Percentiles rank a stretch among this genome's conserved stretches.
These are phyloP conservation scores for Cyaniris semiargus DNA, from an alignment of 2,888 invertebrate genomes.

Conservation along the genomic window DNA sequence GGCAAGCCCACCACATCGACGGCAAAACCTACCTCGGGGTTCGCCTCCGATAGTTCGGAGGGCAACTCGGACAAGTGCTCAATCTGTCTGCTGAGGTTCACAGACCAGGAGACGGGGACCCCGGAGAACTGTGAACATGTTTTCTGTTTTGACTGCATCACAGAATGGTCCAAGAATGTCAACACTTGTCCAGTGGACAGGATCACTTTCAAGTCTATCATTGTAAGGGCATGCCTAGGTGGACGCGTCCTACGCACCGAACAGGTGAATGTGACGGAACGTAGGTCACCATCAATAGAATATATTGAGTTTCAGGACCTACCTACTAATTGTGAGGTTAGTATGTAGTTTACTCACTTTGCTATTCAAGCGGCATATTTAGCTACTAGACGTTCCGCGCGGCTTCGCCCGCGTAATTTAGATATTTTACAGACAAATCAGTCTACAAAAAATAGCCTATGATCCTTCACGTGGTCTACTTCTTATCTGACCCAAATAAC, in stretches of 20 bases:
- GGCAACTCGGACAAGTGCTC: conserved; percentile 92
- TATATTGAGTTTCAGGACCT: conserved; percentile 80
- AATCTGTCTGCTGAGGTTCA: conserved; percentile 90
- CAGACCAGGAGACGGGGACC: conserved; percentile 89
- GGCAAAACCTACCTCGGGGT: conserved; percentile 54
- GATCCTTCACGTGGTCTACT: too few species aligned
- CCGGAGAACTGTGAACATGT: conserved; percentile 93
- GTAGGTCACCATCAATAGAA: conserved; percentile 75
- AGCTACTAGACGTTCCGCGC: too few species aligned
- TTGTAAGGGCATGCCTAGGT: conserved; percentile 85
- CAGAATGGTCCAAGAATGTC: conserved; percentile 96
- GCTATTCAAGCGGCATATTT: too few species aligned
- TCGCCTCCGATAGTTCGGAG: conserved; percentile 83
- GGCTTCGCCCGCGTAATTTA: too few species aligned
- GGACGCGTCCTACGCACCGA: conserved; percentile 85
- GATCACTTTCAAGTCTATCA: conserved; percentile 87
- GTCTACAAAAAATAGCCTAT: too few species aligned
- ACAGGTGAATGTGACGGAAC: conserved; percentile 79
- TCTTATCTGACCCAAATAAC: too few species aligned
- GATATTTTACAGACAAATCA: too few species aligned
- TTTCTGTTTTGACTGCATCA: conserved; percentile 94
- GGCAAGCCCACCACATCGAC: conserved; percentile 36
- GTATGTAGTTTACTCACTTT: conserved; percentile 26
- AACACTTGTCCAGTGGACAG: conserved; percentile 97
- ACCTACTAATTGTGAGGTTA: conserved; percentile 85